phyloP scores from a whole-genome alignment of 2,888 invertebrate species.

The Caenorhabditis zanzibari region DNA sequence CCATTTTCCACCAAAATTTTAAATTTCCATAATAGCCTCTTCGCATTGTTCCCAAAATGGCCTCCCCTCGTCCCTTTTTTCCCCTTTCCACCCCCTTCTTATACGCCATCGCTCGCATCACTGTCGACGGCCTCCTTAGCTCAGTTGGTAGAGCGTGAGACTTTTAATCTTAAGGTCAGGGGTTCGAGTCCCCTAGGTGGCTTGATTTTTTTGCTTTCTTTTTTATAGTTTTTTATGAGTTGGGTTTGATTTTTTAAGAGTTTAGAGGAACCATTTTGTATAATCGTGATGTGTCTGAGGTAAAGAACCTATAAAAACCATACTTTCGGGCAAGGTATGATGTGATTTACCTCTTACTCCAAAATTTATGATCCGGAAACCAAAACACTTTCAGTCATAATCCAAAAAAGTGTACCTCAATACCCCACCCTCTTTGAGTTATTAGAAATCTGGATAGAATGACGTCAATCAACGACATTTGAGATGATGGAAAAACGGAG shows the following conservation, averaged over 20 bases:
- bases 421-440: not conserved
- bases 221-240: not conserved
- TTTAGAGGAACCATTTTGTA: not conserved
- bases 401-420: not conserved
- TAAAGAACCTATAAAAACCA: not conserved
- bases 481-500: not conserved
- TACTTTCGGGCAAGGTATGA: no score
- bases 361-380: no score
- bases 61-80: not conserved
- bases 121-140: conserved; percentile 71
- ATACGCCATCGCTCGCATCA: not conserved
- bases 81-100: not conserved
- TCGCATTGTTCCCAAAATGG: no score
- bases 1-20: no score
- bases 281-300: not conserved
- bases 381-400: no score
- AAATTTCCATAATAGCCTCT: no score
- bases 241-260: not conserved
- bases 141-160: conserved; percentile 80
- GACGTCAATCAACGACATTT: conserved; percentile 14
- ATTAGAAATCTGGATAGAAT: not conserved
- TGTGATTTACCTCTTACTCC: no score
- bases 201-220: conserved; percentile 58
- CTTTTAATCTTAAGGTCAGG: conserved; percentile 77
- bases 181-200: conserved; percentile 76